Base-by-base conservation (phyloP, 1,140 invertebrate genomes). In the Luehdorfia chinensis region DNA sequence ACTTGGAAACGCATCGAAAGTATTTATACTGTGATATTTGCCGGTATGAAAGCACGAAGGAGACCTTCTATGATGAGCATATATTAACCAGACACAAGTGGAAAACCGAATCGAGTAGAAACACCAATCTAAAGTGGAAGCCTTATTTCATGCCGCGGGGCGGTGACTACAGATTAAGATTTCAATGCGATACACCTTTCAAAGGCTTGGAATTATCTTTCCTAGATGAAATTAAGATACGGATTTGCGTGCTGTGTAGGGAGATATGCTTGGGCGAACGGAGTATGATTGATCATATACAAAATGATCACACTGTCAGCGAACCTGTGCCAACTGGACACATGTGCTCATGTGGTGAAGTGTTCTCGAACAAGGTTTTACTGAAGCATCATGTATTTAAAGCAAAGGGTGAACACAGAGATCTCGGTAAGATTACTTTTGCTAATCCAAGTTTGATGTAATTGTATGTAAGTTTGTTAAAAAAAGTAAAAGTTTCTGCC, bases 361-460 rank as follows among this genome's bases (percentile, higher is more conserved):
- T 41, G 5, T 75, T 75, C 21, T 62, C 52, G 4, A 68, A 60
- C 41, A 70, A 55, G 9, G 48, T 78, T 0, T 39, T 78, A 2
- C 46, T 75, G n/a, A 75, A 70, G 43, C 67, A 78, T 45, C 75
- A 78, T 33, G 14, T 67, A 1, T 74, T 75, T 33, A 71, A 71
- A 12, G 28, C 64, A 41, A 68, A 67, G 36, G 62, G 59, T 0
- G 19, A 21, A 2, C 19, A 21, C 6, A 21, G 2, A 3, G 19
- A 21, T 21, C 2, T 21, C 6, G 19, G 19, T 21, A 21, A 21
- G 19, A 3, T n/a, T n/a, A n/a, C n/a, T n/a, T n/a, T n/a, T n/a
- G n/a, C n/a, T n/a, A n/a, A n/a, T n/a, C n/a, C n/a, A n/a, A n/a
- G n/a, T n/a, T n/a, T n/a, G n/a, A n/a, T n/a, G n/a, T n/a, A n/a